Conservation (phyloP, 1,140 invertebrate genomes). For the Drosophila murphyi region DNA sequence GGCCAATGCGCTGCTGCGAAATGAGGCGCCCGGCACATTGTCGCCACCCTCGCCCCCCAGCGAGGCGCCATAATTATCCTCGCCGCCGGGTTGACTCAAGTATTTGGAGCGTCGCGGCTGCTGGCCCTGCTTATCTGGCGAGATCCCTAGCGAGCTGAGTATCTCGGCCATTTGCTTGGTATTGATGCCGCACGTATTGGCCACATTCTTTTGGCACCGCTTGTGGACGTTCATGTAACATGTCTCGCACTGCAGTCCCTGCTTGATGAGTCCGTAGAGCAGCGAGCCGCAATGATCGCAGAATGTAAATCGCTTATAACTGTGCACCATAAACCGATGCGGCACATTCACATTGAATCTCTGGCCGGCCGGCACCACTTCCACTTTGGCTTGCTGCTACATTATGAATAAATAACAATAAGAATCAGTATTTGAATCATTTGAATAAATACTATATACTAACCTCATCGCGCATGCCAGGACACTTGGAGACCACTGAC, state of each 20-base stretch:
- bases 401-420: neutral
- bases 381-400: constrained; percentile 79
- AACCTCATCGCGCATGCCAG: constrained; percentile 96
- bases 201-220: constrained; percentile 99
- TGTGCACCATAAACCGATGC: constrained; percentile 96
- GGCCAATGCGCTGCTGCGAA: constrained; percentile 65
- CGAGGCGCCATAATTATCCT: constrained; percentile 85
- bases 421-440: constrained; percentile 1
- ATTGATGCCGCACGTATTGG: constrained; percentile 99
- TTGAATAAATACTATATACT: constrained; percentile 39
- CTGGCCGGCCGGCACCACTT: constrained; percentile 87
- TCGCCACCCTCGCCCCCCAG: constrained; percentile 62
- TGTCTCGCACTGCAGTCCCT: constrained; percentile 98
- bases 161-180: constrained; percentile 98
- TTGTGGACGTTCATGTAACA: constrained; percentile 99
- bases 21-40: constrained; percentile 63
- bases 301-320: constrained; percentile 98
- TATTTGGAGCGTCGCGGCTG: constrained; percentile 88
- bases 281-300: constrained; percentile 98
- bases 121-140: constrained; percentile 93
- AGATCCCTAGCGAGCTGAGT: constrained; percentile 95
- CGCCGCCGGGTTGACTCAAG: constrained; percentile 85
- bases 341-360: constrained; percentile 99
- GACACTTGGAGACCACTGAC: constrained; percentile 97
- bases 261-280: constrained; percentile 97